Conservation (phyloP, 2,888 invertebrate genomes). For the Cinara cedri region DNA sequence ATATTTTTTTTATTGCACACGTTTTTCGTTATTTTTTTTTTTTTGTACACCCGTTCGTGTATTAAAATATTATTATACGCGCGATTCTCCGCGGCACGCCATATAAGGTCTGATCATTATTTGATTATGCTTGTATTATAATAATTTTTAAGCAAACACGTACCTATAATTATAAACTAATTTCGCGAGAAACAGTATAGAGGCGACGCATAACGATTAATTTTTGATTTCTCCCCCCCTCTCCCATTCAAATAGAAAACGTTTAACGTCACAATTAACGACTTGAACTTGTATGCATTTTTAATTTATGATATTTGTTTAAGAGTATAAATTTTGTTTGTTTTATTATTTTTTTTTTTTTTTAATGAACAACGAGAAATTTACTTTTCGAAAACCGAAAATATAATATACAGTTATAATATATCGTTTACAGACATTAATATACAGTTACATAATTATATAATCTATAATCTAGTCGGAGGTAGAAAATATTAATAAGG, state of each 20-base stretch:
- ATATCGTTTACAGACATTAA: too few species aligned
- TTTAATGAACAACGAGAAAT: too few species aligned
- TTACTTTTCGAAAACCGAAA: too few species aligned
- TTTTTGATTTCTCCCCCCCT: too few species aligned
- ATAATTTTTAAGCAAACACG: slow-evolving; percentile 28
- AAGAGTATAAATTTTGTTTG: too few species aligned
- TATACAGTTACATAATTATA: too few species aligned
- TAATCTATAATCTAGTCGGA: too few species aligned
- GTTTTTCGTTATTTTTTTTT: too few species aligned
- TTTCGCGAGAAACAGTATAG: background rate
- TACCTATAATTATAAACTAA: slow-evolving; percentile 40
- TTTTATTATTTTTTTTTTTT: too few species aligned
- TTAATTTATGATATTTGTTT: too few species aligned
- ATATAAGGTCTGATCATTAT: slow-evolving; percentile 44
- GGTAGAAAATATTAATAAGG: too few species aligned
- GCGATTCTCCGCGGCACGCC: background rate
- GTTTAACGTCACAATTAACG: slow-evolving; percentile 49
- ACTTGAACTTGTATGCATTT: background rate
- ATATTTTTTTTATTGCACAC: slow-evolving; percentile 2
- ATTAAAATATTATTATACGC: background rate
- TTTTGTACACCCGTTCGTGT: background rate
- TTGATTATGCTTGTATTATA: slow-evolving; percentile 22
- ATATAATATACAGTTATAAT: too few species aligned
- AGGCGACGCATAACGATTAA: slow-evolving; percentile 1
- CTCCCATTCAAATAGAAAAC: slow-evolving; percentile 38